Evolutionary conservation across 1,140 invertebrate species (phyloP).

Genomic region (Drosophila sechellia): DNA sequence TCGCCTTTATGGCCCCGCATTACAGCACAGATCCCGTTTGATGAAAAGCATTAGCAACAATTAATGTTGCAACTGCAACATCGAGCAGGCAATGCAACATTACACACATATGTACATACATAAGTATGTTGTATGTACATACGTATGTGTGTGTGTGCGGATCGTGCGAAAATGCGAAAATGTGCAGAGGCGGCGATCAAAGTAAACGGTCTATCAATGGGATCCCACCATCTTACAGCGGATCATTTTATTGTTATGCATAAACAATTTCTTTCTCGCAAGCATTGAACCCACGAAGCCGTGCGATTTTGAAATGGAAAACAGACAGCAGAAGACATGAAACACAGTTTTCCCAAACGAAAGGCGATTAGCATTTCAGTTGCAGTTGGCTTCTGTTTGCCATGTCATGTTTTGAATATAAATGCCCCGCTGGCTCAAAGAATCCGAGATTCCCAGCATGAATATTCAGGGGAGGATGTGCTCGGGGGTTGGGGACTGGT

Average conservation of each 20-base stretch:
- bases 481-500: too few species aligned
- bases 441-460: constrained; percentile 27
- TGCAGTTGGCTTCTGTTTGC: constrained; percentile 5
- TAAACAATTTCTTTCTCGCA: constrained; percentile 35
- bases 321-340: constrained; percentile 26
- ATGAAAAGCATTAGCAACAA: constrained; percentile 36
- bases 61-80: constrained; percentile 36
- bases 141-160: background rate
- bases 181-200: constrained; percentile 17
- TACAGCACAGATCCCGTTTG: constrained; percentile 23
- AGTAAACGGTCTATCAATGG: constrained; percentile 42
- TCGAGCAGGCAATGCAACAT: background rate
- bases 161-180: constrained; percentile 49
- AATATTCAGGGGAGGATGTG: constrained; percentile 25
- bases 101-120: too few species aligned
- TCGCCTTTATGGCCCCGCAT: background rate
- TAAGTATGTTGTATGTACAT: too few species aligned
- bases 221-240: constrained; percentile 8
- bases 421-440: constrained; percentile 10
- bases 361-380: constrained; percentile 32
- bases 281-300: constrained; percentile 39
- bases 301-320: constrained; percentile 50
- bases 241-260: constrained; percentile 40
- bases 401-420: constrained; percentile 31
- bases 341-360: constrained; percentile 16